A percentile compares a stretch with the other conserved stretches of the same genome.
Conservation (phyloP, 2,113 vertebrate species). For the Apodemus sylvaticus region DNA sequence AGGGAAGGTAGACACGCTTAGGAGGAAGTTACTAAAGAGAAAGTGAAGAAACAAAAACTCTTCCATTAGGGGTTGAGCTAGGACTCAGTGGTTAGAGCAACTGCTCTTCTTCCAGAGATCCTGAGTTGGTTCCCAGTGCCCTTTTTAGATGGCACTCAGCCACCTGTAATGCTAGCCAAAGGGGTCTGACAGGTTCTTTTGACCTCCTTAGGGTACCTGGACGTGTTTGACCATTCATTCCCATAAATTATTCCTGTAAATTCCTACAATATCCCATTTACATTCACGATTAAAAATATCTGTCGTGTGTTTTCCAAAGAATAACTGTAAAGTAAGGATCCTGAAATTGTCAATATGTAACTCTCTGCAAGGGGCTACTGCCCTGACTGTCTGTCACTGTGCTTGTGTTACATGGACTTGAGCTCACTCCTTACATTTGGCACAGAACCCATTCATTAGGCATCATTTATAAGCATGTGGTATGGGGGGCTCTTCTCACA, state of each 20-base stretch:
- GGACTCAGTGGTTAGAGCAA: neutral
- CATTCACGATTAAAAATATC: neutral
- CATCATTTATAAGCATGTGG: neutral
- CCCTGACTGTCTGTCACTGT: rapidly evolving
- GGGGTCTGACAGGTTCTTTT: neutral
- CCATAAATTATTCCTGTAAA: no score
- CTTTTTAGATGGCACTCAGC: neutral
- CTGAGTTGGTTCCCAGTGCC: neutral
- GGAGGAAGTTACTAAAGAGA: no score
- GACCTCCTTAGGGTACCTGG: no score
- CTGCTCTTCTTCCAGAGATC: neutral
- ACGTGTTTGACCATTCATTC: neutral
- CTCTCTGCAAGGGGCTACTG: rapidly evolving
- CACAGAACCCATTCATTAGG: neutral
- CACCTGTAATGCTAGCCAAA: neutral
- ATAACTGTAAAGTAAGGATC: neutral
- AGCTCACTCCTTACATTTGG: neutral
- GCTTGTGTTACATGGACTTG: neutral
- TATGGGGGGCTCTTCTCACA: neutral
- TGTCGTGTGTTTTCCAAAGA: neutral
- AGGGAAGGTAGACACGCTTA: neutral
- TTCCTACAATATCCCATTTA: neutral
- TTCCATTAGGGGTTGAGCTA: neutral
- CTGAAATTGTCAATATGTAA: neutral
- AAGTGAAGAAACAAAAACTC: neutral